Evolutionary conservation across 2,113 vertebrate genomes (phyloP).

Genomic region (Ginglymostoma cirratum): DNA sequence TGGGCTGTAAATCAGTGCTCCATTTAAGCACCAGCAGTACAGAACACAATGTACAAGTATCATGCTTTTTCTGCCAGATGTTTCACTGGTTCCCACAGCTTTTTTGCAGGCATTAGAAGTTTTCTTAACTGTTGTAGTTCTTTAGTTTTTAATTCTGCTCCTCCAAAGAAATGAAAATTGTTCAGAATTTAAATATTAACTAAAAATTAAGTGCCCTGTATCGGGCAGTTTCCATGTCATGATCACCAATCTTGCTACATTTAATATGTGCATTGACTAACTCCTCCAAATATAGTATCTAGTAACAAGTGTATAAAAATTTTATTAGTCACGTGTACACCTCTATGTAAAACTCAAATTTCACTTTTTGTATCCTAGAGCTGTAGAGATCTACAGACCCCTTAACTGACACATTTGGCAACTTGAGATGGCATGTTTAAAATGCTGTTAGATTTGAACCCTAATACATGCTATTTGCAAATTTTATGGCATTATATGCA

Average conservation of each 20-base stretch:
- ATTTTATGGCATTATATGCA: background rate
- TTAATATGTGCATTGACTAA: background rate
- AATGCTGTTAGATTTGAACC: background rate
- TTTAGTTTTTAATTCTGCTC: background rate
- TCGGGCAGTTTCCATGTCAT: background rate
- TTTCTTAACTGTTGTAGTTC: background rate
- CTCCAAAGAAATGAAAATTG: background rate
- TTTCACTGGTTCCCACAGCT: background rate
- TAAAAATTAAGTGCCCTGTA: background rate
- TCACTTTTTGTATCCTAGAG: conserved; percentile 12
- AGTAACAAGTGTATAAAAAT: background rate
- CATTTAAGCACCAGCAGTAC: background rate
- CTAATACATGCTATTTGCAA: background rate
- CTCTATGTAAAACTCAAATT: conserved; percentile 11
- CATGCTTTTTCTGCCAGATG: background rate
- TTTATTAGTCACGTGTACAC: background rate
- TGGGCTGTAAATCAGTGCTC: background rate
- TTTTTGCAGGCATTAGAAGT: background rate
- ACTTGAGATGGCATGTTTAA: background rate
- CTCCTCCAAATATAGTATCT: background rate
- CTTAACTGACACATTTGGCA: background rate
- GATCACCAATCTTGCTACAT: background rate
- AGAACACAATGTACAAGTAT: background rate
- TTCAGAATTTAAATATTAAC: background rate
- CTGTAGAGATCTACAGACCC: background rate